A percentile compares a stretch with the other conserved stretches of the same genome.
phyloP scores from a whole-genome alignment of 2,113 vertebrate genomes.

The Osmerus eperlanus region DNA sequence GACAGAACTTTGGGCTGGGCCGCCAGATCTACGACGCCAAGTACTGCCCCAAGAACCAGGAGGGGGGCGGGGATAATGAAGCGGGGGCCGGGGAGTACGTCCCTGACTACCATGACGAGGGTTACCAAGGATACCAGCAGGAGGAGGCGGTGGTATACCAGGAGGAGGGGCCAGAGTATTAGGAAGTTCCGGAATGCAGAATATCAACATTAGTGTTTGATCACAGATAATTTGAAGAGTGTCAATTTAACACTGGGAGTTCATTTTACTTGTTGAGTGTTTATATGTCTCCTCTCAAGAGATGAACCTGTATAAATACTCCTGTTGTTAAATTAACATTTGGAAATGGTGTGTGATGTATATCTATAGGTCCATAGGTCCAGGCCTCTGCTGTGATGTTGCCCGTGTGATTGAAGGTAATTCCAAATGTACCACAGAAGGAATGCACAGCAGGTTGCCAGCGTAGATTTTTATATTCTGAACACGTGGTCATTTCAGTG shows the following conservation, averaged over 20 bases:
- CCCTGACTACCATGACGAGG: constrained; percentile 71
- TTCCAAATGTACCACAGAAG: no score
- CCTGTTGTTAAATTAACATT: no score
- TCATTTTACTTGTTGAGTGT: not conserved
- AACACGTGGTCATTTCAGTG: no score
- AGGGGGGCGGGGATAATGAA: constrained; percentile 47
- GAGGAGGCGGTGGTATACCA: constrained; percentile 66
- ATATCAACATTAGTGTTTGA: constrained; percentile 27
- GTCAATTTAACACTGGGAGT: not conserved
- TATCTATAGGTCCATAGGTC: no score
- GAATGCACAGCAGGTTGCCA: no score
- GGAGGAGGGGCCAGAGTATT: constrained; percentile 54
- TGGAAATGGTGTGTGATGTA: no score
- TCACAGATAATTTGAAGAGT: constrained; percentile 20
- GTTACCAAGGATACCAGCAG: constrained; percentile 74
- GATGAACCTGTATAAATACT: no score
- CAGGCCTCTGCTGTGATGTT: no score
- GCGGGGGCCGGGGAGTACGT: constrained; percentile 35
- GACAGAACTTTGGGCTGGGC: constrained; percentile 89
- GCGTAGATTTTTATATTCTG: no score
- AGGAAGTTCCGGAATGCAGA: constrained; percentile 4
- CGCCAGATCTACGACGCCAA: constrained; percentile 95
- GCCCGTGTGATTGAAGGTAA: no score
- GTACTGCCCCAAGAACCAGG: constrained; percentile 80
- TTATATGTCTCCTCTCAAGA: not conserved